A percentile compares a stretch with the other conserved stretches of the same genome.
phyloP scores from a whole-genome alignment of 2,888 invertebrate species.

The Xestia xanthographa region DNA sequence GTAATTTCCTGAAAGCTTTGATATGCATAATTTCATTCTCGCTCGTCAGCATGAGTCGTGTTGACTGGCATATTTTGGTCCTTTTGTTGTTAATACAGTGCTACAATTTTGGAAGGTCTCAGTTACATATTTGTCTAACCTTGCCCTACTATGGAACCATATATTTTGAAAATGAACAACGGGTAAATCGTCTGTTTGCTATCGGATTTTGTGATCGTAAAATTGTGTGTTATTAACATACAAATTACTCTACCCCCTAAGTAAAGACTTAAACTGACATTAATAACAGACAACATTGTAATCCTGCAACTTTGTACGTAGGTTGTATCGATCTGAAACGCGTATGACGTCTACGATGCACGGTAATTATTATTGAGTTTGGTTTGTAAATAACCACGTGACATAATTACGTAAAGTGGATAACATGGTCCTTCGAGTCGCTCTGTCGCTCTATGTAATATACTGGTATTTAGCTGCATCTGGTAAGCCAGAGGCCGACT shows the following conservation, averaged over 20 bases:
- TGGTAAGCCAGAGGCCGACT: no score
- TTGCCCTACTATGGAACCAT: conserved; percentile 38
- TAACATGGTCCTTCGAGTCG: background rate
- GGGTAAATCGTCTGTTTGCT: conserved; percentile 13
- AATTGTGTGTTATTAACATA: conserved; percentile 29
- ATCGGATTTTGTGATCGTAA: conserved; percentile 34
- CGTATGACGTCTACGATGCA: conserved; percentile 9
- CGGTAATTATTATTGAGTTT: background rate
- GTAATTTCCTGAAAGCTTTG: conserved; percentile 64
- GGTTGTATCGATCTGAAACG: conserved; percentile 23
- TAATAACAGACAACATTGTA: background rate
- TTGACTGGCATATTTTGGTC: conserved; percentile 56
- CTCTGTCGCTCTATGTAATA: background rate
- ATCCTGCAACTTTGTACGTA: background rate
- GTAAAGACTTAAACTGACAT: background rate
- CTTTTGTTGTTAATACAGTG: conserved; percentile 32
- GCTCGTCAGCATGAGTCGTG: conserved; percentile 55
- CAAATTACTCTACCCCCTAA: conserved; percentile 9
- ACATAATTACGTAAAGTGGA: background rate
- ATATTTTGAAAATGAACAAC: conserved; percentile 23
- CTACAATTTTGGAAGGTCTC: conserved; percentile 23
- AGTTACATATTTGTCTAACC: conserved; percentile 37
- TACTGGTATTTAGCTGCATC: no score
- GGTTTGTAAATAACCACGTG: background rate
- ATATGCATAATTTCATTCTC: conserved; percentile 38